A percentile compares a stretch with the other conserved stretches of the same genome.
phyloP scores from a whole-genome alignment of 2,888 invertebrate genomes.

The Drosophila cracens region DNA sequence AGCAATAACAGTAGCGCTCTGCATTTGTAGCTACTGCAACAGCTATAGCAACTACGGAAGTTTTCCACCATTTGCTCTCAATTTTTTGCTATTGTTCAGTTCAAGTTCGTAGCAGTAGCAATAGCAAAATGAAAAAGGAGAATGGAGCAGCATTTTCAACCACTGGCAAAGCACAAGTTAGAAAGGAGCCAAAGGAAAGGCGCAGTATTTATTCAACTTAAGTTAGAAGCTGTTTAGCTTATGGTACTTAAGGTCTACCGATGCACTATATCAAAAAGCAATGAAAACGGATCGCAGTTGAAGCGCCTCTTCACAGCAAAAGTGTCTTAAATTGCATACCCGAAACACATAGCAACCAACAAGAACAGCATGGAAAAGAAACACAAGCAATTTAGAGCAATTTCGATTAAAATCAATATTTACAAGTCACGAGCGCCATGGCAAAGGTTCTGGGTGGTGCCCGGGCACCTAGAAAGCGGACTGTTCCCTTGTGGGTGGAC shows the following conservation, averaged over 20 bases:
- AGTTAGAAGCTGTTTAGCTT: neutral
- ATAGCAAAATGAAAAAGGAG: neutral
- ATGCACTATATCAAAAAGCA: neutral
- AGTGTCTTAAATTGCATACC: conserved; percentile 75
- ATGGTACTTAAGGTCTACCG: neutral
- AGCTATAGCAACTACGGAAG: neutral
- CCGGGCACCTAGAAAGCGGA: conserved; percentile 19
- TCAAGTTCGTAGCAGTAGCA: neutral
- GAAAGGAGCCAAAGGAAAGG: neutral
- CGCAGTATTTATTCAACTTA: neutral
- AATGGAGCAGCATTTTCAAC: neutral
- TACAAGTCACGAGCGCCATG: conserved; percentile 60
- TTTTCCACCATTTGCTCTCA: neutral
- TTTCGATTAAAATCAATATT: conserved; percentile 84
- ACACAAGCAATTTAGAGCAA: conserved; percentile 77
- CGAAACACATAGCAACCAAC: conserved; percentile 47
- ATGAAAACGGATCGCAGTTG: neutral
- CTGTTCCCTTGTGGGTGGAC: neutral
- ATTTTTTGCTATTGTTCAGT: neutral
- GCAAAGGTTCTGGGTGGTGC: conserved; percentile 31
- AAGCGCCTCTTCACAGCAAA: conserved; percentile 67
- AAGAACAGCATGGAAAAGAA: neutral
- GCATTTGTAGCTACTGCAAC: neutral
- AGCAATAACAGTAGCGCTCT: neutral
- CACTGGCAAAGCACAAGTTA: neutral